phyloP scores from a whole-genome alignment of 2,888 invertebrate species.

The Orthosia cruda region DNA sequence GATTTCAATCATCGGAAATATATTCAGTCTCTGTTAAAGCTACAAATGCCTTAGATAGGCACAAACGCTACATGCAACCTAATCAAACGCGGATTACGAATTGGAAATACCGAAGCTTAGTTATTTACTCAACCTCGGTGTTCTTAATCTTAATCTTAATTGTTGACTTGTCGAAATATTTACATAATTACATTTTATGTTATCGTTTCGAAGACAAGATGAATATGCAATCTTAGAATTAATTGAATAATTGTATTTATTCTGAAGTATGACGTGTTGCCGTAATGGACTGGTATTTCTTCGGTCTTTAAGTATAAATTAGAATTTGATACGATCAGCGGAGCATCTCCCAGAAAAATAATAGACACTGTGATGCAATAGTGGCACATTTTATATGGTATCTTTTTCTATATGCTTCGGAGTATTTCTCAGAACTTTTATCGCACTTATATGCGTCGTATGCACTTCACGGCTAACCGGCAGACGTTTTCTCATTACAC shows the following conservation, averaged over 20 bases:
- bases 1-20: conserved; percentile 38
- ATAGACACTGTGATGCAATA: conserved; percentile 15
- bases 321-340: conserved; percentile 10
- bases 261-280: conserved; percentile 43
- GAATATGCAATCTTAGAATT: conserved; percentile 50
- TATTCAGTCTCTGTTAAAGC: conserved; percentile 32
- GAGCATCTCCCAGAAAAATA: conserved; percentile 18
- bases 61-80: conserved; percentile 44
- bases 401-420: conserved; percentile 1
- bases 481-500: conserved; percentile 81
- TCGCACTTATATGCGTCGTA: conserved; percentile 71
- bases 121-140: conserved; percentile 60
- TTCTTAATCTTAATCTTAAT: conserved; percentile 66
- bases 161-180: conserved; percentile 63
- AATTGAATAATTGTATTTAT: conserved; percentile 50
- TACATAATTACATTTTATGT: conserved; percentile 66
- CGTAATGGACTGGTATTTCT: conserved; percentile 29
- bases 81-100: conserved; percentile 59
- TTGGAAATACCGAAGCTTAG: conserved; percentile 61
- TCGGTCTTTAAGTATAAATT: conserved; percentile 7
- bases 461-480: conserved; percentile 64
- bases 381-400: conserved; percentile 18
- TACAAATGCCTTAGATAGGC: conserved; percentile 43
- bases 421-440: conserved; percentile 55
- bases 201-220: conserved; percentile 55